Evolutionary conservation across 2,888 invertebrate genomes (phyloP).

Genomic region (Chloroclystis v-ata): DNA sequence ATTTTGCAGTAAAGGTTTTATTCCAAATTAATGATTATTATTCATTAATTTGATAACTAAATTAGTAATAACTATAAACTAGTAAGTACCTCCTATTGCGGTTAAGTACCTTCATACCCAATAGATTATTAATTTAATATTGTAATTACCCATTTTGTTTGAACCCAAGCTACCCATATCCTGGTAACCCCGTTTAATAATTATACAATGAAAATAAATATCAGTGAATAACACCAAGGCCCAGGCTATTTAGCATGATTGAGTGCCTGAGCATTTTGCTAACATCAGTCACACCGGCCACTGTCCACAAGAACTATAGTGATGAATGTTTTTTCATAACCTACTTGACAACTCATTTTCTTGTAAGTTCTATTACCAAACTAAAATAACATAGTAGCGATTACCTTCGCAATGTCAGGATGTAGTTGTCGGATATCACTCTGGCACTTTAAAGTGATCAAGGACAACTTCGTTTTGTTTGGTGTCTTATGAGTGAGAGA

Average conservation of each 20-base stretch:
- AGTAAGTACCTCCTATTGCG: too few relatives aligned
- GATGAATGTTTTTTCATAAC: slow-evolving; percentile 61
- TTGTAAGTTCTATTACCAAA: slow-evolving; percentile 71
- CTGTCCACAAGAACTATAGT: slow-evolving; percentile 43
- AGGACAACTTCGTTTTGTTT: too few relatives aligned
- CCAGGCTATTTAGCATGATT: slow-evolving; percentile 1
- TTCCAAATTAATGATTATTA: too few relatives aligned
- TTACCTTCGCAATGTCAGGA: slow-evolving; percentile 67
- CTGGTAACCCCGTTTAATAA: not conserved
- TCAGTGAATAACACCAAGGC: not conserved
- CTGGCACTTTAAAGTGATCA: slow-evolving; percentile 10
- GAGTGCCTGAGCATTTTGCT: slow-evolving; percentile 19
- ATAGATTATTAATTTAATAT: too few relatives aligned
- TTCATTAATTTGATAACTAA: too few relatives aligned
- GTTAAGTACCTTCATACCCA: too few relatives aligned
- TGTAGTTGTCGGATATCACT: not conserved
- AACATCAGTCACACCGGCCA: slow-evolving; percentile 36
- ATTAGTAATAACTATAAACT: too few relatives aligned
- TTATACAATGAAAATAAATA: not conserved
- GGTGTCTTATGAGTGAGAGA: too few relatives aligned
- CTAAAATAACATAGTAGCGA: slow-evolving; percentile 69
- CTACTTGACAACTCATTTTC: slow-evolving; percentile 75
- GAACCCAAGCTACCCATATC: not conserved
- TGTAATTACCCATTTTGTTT: too few relatives aligned
- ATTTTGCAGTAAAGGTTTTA: too few relatives aligned